phyloP scores from a whole-genome alignment of 1,140 invertebrate species.

The Zaprionus ornatus region DNA sequence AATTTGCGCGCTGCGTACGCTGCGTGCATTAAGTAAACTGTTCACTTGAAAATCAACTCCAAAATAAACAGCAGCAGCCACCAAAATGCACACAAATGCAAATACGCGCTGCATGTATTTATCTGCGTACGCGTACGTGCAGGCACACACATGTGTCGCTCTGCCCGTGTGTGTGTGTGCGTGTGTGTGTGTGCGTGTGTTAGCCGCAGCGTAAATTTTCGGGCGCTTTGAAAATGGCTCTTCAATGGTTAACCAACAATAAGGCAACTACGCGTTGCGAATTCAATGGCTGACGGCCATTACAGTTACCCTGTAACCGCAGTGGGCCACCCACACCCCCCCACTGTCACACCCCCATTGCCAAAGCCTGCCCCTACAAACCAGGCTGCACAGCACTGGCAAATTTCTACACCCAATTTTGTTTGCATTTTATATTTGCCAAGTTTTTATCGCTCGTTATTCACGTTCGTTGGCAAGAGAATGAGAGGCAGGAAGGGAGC shows the following conservation, averaged over 20 bases:
- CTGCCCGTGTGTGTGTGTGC: background rate
- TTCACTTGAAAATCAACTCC: slow-evolving; percentile 82
- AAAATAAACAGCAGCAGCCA: slow-evolving; percentile 78
- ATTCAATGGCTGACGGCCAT: slow-evolving; percentile 68
- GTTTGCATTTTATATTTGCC: slow-evolving; percentile 81
- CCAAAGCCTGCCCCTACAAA: background rate
- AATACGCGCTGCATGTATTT: slow-evolving; percentile 29
- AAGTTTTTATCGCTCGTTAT: slow-evolving; percentile 80
- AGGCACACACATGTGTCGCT: background rate
- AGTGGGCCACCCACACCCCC: background rate
- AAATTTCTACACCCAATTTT: slow-evolving; percentile 52
- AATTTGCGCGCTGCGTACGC: slow-evolving; percentile 56
- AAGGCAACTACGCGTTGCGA: slow-evolving; percentile 64
- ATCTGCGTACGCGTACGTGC: background rate
- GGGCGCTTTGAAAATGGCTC: slow-evolving; percentile 60
- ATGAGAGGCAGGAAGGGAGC: background rate
- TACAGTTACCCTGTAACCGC: slow-evolving; percentile 31
- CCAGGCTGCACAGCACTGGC: too few species aligned
- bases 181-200: slow-evolving; percentile 14
- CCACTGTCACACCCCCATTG: background rate
- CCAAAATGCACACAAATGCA: slow-evolving; percentile 57
- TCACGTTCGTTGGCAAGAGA: slow-evolving; percentile 48
- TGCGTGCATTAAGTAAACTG: slow-evolving; percentile 80
- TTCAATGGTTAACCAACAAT: slow-evolving; percentile 76
- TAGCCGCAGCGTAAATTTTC: slow-evolving; percentile 53